Evolutionary conservation across 2,888 invertebrate genomes (phyloP).

Genomic region (Venustoraphidia nigricollis): DNA sequence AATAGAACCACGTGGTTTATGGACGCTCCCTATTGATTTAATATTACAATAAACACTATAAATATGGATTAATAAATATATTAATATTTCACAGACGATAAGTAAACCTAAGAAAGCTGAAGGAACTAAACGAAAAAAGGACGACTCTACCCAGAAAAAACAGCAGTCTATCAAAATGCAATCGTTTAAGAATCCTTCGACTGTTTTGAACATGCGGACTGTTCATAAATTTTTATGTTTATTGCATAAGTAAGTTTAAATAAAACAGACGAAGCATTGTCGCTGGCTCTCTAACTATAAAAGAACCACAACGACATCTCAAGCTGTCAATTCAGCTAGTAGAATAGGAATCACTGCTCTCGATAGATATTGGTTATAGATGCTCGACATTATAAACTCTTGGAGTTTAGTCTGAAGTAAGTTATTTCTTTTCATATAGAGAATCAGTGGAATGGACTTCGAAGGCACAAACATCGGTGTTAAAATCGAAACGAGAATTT

Average conservation of each 20-base stretch:
- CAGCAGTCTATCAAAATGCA: conserved; percentile 16
- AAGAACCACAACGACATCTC: too few species aligned
- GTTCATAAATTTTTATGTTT: conserved; percentile 28
- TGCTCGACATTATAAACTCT: neutral
- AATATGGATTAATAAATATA: too few species aligned
- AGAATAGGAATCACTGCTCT: too few species aligned
- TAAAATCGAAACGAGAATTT: conserved; percentile 37
- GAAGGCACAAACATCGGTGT: conserved; percentile 29
- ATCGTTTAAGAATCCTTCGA: conserved; percentile 26
- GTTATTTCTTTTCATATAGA: conserved; percentile 23
- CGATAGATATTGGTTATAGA: too few species aligned
- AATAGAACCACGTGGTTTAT: too few species aligned
- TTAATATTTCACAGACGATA: conserved; percentile 19
- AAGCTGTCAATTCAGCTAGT: too few species aligned
- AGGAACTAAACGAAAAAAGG: conserved; percentile 23
- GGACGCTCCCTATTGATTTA: too few species aligned
- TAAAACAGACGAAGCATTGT: neutral
- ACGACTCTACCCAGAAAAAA: conserved; percentile 22
- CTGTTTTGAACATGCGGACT: conserved; percentile 30
- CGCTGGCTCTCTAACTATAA: too few species aligned
- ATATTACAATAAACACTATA: too few species aligned
- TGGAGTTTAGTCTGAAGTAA: neutral
- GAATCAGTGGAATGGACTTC: conserved; percentile 38
- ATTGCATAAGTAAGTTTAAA: conserved; percentile 27
- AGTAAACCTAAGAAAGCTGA: conserved; percentile 29